Base-by-base conservation (phyloP, 2,113 vertebrate species). In the Urocynchramus pylzowi region DNA sequence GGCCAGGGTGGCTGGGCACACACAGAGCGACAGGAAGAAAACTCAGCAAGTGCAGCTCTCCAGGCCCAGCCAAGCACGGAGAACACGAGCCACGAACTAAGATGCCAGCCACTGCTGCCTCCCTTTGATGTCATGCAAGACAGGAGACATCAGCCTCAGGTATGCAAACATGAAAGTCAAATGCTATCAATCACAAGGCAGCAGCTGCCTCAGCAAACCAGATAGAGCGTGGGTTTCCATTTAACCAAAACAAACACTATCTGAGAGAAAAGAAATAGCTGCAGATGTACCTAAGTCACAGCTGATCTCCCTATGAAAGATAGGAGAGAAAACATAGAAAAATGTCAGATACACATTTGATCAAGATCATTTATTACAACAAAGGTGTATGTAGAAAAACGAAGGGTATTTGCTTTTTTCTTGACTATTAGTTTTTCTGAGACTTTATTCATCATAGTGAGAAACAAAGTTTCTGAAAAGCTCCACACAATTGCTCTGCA, bases 61-160 rank as follows among this genome's bases (percentile, higher is more conserved):
- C 68, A 5, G 3, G 63, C 56, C n/a, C 41, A 47, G 92, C n/a
- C 79, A 86, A 95, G 76, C 85, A 84, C 0, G 0, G 63, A 86
- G 73, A 94, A 54, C 35, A 41, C 0, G 13, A 93, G 61, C 87
- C 64, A 83, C 1, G 2, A 80, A 77, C 74, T 75, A 52, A 83
- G 54, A 67, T 84, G 75, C 71, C 93, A 59, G 50, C 75, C 59
- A 71, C 3, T 0, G 6, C 47, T 83, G 42, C 47, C 30, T 92
- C 12, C 10, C 87, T 96, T 96, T 97, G 93, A 97, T 88, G 93
- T 96, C 50, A 41, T 59, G 42, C 75, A 86, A 70, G 82, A 78
- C 53, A 68, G 63, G 60, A 97, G 82, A 64, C 79, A 90, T 78
- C 93, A 88, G 82, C 90, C 79, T 80, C 90, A 95, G 90, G 90